phyloP scores from a whole-genome alignment of 2,113 vertebrate species.

The Paradoxurus hermaphroditus region DNA sequence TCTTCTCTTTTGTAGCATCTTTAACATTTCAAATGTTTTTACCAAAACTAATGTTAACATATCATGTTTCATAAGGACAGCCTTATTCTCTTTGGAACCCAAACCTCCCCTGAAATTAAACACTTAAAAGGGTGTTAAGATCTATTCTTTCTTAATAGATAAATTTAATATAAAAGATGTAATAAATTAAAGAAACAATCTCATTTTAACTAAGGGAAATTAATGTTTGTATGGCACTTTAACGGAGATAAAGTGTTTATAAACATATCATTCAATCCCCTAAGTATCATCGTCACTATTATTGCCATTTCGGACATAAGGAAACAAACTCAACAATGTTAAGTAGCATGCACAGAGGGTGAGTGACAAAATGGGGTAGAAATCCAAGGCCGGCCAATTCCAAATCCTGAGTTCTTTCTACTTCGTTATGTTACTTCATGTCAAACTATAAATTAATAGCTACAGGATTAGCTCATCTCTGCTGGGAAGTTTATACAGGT shows the following conservation, averaged over 20 bases:
- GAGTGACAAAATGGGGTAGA: background rate
- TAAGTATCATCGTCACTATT: background rate
- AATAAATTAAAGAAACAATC: background rate
- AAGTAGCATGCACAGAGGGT: background rate
- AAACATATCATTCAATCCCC: background rate
- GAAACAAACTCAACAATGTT: background rate
- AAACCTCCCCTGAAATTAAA: background rate
- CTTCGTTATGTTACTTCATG: background rate
- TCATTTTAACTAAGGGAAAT: conserved; percentile 30
- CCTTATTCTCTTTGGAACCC: background rate
- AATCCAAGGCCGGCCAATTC: background rate
- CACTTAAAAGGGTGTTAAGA: background rate
- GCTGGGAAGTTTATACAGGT: background rate
- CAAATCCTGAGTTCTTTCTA: background rate
- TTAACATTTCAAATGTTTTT: background rate
- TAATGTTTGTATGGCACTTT: background rate
- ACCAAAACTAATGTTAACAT: background rate
- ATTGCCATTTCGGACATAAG: background rate
- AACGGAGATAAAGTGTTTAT: background rate
- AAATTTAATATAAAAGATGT: background rate
- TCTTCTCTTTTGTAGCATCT: background rate
- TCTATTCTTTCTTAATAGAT: background rate
- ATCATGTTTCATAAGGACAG: background rate
- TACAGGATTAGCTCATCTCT: background rate
- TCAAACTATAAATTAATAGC: background rate